phyloP scores from a whole-genome alignment of 2,113 vertebrate species.

The Cryptomyrus ogoouensis region DNA sequence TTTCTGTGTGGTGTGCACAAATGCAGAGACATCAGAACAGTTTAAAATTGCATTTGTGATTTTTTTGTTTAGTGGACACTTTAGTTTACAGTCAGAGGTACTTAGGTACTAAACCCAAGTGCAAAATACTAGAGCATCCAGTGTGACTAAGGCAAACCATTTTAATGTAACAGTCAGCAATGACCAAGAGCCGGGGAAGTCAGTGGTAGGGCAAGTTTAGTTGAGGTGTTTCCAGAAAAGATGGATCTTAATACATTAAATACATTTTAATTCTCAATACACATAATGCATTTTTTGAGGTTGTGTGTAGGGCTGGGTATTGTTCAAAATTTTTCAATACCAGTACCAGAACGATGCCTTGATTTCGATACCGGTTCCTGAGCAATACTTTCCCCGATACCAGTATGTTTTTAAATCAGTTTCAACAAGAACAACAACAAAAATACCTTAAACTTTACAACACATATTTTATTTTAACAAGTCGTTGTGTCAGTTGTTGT shows the following conservation, averaged over 20 bases:
- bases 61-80: not conserved
- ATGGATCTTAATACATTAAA: not conserved
- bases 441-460: no score
- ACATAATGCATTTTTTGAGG: not conserved
- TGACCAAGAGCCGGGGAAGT: not conserved
- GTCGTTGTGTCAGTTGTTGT: no score
- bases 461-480: no score
- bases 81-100: not conserved
- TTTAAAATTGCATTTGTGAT: not conserved
- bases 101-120: not conserved
- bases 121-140: not conserved
- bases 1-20: not conserved
- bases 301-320: not conserved
- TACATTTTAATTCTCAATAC: no score
- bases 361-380: no score
- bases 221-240: not conserved
- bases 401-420: no score
- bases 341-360: no score
- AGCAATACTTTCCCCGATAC: no score
- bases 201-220: not conserved
- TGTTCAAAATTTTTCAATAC: no score
- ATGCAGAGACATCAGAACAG: not conserved
- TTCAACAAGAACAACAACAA: no score
- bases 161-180: not conserved
- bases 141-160: not conserved